Percentiles rank a stretch among this genome's conserved stretches.
Conservation (phyloP, 2,797 vertebrate species). For the Propithecus deckenii region DNA sequence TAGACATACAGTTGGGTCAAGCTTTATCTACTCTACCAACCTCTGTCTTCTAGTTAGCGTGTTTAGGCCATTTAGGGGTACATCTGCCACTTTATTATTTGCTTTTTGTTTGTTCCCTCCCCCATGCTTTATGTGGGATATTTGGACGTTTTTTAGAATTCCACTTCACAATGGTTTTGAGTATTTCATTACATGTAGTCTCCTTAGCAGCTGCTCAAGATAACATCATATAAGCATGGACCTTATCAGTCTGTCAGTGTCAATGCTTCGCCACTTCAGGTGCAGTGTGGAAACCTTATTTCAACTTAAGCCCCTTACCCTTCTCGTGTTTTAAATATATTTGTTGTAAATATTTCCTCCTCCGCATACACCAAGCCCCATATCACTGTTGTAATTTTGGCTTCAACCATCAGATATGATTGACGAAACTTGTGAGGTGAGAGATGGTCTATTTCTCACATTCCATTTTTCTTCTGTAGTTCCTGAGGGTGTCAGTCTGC, state of each 20-base stretch:
- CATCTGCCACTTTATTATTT: background rate
- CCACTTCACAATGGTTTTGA: background rate
- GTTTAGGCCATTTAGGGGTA: background rate
- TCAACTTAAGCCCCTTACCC: background rate
- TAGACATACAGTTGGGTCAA: background rate
- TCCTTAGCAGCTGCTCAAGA: no score
- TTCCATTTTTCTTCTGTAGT: background rate
- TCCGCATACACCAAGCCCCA: accelerated
- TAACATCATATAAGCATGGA: accelerated
- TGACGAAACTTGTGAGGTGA: background rate
- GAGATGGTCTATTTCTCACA: no score
- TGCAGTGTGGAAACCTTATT: no score
- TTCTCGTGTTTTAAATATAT: background rate
- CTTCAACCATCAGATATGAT: background rate
- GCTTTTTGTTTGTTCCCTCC: background rate
- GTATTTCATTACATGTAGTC: no score
- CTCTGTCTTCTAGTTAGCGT: background rate
- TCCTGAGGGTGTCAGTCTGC: background rate
- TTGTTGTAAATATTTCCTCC: background rate
- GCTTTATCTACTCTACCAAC: background rate
- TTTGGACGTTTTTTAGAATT: background rate
- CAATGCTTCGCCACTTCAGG: accelerated
- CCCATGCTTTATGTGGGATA: no score
- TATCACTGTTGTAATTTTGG: background rate
- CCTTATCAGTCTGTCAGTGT: background rate